Percentiles rank a stretch among this genome's conserved stretches.
Conservation (phyloP, 2,113 vertebrate species). For the Tragelaphus buxtoni region DNA sequence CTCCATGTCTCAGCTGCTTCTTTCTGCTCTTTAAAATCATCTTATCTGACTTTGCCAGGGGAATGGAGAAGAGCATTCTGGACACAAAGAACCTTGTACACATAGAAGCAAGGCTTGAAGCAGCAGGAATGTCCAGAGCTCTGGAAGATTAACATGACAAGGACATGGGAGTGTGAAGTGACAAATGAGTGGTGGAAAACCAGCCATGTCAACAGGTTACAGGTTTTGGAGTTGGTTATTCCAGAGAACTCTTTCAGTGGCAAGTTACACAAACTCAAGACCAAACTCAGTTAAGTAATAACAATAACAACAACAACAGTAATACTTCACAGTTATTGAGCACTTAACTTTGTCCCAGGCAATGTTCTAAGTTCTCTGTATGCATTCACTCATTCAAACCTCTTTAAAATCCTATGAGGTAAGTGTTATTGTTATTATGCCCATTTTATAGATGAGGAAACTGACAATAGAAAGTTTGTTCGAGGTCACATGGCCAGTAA, state of each 20-base stretch:
- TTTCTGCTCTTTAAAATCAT: background rate
- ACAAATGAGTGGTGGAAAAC: rapidly evolving
- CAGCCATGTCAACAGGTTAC: background rate
- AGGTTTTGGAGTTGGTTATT: background rate
- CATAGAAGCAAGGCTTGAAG: background rate
- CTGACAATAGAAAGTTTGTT: background rate
- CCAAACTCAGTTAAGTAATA: background rate
- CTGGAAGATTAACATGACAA: background rate
- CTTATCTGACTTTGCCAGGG: background rate
- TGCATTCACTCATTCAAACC: background rate
- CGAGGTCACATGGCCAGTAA: background rate
- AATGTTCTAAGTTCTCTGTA: background rate
- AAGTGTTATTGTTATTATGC: background rate
- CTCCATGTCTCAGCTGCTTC: background rate
- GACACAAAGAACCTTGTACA: background rate
- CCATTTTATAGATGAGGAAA: background rate
- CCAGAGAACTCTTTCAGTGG: background rate
- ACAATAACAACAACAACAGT: background rate
- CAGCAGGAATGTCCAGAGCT: background rate
- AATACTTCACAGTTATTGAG: background rate
- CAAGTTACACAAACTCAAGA: background rate
- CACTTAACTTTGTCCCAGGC: background rate
- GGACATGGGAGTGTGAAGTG: too few species aligned
- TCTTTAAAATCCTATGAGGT: background rate
- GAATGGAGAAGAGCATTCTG: background rate